These are phyloP conservation scores for Bombus sibiricus DNA, from an alignment of 1,140 invertebrate genomes.

Conservation along the genomic window DNA sequence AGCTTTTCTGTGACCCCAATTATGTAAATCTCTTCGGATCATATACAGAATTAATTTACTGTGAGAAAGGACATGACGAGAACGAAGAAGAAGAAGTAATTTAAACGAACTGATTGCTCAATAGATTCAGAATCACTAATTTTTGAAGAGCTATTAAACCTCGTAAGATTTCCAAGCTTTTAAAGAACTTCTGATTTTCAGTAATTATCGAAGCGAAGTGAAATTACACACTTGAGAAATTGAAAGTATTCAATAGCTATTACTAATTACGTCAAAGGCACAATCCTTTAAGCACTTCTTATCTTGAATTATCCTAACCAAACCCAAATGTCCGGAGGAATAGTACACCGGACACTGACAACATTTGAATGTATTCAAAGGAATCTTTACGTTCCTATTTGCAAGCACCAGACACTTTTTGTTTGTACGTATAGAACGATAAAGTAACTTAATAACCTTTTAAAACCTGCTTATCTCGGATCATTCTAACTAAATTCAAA, in stretches of 20 bases:
- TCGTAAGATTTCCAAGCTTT: too few species aligned
- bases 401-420: neutral
- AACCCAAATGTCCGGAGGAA: neutral
- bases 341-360: too few species aligned
- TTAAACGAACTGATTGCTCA: neutral
- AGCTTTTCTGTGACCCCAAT: too few species aligned
- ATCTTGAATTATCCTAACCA: too few species aligned
- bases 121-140: neutral
- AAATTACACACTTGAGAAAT: neutral
- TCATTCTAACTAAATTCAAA: too few species aligned
- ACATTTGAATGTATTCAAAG: neutral
- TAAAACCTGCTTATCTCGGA: too few species aligned
- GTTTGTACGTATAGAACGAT: neutral
- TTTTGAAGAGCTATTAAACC: too few species aligned
- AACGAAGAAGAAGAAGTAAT: neutral
- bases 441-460: neutral
- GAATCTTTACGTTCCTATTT: neutral
- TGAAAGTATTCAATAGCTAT: neutral
- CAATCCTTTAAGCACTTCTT: too few species aligned
- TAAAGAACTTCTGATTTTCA: neutral
- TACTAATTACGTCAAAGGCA: too few species aligned
- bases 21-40: too few species aligned
- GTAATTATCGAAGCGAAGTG: neutral
- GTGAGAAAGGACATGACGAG: neutral
- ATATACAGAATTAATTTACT: neutral